Percentiles rank a stretch among this genome's conserved stretches.
Evolutionary conservation across 2,113 vertebrate genomes (phyloP).

Genomic region (Hystrix brachyura): DNA sequence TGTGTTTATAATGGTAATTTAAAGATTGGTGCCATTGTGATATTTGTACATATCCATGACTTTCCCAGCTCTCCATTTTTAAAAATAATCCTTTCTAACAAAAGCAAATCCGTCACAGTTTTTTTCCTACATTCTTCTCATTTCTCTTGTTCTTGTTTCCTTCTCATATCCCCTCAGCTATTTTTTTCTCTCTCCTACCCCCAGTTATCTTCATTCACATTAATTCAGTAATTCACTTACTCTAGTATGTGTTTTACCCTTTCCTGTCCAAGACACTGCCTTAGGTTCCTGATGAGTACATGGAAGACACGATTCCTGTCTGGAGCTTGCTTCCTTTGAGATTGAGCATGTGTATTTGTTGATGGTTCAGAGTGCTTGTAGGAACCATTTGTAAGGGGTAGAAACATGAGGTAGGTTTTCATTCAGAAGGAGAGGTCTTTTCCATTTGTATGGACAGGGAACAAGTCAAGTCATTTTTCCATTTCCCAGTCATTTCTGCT

Average conservation of each 20-base stretch:
- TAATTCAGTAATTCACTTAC: slow-evolving; percentile 33
- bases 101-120: not conserved
- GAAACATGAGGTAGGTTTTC: not conserved
- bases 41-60: not conserved
- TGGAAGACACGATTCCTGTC: not conserved
- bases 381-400: slow-evolving; percentile 20
- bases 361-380: not conserved
- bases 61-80: slow-evolving; percentile 27
- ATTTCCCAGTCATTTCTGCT: not conserved
- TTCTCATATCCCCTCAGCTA: not conserved
- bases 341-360: not conserved
- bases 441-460: not conserved
- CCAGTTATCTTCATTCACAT: not conserved
- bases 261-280: not conserved
- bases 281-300: not conserved
- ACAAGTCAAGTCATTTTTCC: slow-evolving; percentile 1
- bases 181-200: not conserved
- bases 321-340: not conserved
- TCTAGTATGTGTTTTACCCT: not conserved
- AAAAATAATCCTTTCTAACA: not conserved
- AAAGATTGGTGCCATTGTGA: not conserved
- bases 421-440: not conserved
- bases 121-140: not conserved
- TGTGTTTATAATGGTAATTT: not conserved
- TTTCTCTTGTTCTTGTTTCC: not conserved